Evolutionary conservation across 35 echinoderm and acorn worm genomes (phyloP).

Genomic region (Holothuria glaberrima): DNA sequence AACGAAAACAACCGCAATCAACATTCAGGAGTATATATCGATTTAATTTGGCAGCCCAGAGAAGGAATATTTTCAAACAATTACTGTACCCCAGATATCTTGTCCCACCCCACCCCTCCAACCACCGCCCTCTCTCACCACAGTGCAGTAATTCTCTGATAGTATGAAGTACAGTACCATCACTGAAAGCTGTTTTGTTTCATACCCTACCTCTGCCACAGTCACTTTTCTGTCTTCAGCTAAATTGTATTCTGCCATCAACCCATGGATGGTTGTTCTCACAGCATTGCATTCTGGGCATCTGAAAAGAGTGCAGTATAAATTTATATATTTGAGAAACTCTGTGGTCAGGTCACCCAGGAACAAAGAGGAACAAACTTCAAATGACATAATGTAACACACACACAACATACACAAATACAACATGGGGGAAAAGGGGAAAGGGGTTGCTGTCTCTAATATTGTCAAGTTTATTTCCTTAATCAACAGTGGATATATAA

Average conservation of each 20-base stretch:
- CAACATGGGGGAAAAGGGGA: no score
- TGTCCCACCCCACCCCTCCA: no score
- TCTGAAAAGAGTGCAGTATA: conserved; percentile 16
- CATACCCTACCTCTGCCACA: conserved; percentile 66
- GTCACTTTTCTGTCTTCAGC: conserved; percentile 61
- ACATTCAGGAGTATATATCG: no score
- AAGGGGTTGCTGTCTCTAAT: no score
- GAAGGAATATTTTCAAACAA: no score
- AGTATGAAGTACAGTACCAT: not conserved
- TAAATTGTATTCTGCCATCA: conserved; percentile 70
- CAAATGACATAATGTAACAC: not conserved
- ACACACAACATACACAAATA: no score
- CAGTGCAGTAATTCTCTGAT: not conserved
- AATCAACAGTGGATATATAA: no score
- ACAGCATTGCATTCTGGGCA: conserved; percentile 24
- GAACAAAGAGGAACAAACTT: not conserved
- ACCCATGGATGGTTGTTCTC: conserved; percentile 35
- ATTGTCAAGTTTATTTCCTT: no score
- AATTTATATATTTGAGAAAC: not conserved
- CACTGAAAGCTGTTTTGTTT: not conserved
- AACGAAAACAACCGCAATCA: no score
- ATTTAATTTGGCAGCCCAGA: no score
- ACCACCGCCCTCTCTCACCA: not conserved
- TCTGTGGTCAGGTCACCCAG: not conserved
- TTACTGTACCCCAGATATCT: not conserved